Base-by-base conservation (phyloP, 2,797 vertebrate species). In the Enteromius fasciolatus region DNA sequence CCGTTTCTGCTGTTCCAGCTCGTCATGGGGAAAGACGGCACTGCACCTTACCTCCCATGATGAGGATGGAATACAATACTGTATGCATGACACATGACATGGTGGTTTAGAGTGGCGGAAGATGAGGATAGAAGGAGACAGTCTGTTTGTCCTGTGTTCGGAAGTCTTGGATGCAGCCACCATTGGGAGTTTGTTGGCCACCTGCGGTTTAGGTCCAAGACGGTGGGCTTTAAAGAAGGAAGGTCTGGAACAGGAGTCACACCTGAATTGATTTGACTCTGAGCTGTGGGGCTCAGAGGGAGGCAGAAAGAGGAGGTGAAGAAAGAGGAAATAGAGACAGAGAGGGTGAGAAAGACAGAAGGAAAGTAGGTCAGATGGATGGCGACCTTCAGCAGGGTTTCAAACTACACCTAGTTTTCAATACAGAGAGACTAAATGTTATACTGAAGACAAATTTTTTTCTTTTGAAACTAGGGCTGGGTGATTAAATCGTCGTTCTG, bases 361-460 rank as follows among this genome's bases (percentile, higher is more conserved):
- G 89, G 90, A 89, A 94, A 94, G 92, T 92, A 90, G 93, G 91
- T 95, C 93, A 94, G 91, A 88, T 87, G 84, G 92, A 91, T 93
- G 92, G 90, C 92, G 92, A 90, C 92, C 93, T 94, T 93, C 90
- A 94, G 90, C 90, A 92, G 88, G 90, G 92, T 93, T 64, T 90
- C 90, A 90, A 90, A 92, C 92, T 89, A 89, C 89, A 90, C 90
- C 46, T 89, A 86, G 91, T 91, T 91, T 75, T 64, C 67, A 75
- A 33, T 15, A 68, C 18, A 80, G 66, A 67, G 28, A 33, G 23
- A 57, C 25, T 48, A 46, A 70, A 72, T 66, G 81, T 69, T 69
- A 52, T 39, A 80, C 25, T 31, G 20, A 20, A 61, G 18, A 63
- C 18, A 28, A 74, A 46, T 28, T 81, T 85, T 70, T 20, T 76